Conservation (phyloP, 2,888 invertebrate species). For the Rhabditoides inermis region DNA sequence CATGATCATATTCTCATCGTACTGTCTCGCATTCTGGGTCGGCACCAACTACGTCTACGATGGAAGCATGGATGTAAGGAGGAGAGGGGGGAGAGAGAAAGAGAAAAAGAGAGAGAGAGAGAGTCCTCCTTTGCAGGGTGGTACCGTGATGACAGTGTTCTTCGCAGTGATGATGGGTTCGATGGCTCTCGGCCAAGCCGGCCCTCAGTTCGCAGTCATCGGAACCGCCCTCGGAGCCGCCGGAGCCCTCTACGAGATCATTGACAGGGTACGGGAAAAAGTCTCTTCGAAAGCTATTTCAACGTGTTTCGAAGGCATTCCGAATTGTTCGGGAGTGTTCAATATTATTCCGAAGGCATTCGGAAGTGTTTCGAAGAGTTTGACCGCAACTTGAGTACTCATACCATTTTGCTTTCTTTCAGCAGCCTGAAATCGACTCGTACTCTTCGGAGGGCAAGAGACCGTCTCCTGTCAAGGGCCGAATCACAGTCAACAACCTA, state of each 20-base stretch:
- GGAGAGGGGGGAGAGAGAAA: background rate
- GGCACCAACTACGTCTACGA: conserved; percentile 35
- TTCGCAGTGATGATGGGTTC: conserved; percentile 56
- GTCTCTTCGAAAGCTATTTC: no score
- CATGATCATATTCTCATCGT: conserved; percentile 52
- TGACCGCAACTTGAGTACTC: background rate
- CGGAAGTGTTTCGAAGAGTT: no score
- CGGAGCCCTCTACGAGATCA: conserved; percentile 57
- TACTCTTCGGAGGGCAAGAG: conserved; percentile 51
- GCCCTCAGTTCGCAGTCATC: conserved; percentile 73
- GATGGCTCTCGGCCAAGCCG: conserved; percentile 67
- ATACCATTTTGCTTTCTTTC: conserved; percentile 1
- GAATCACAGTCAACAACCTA: conserved; percentile 54
- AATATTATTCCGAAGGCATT: background rate
- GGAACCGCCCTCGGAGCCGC: conserved; percentile 72
- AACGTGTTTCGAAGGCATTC: no score
- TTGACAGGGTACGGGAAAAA: conserved; percentile 54
- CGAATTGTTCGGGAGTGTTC: no score
- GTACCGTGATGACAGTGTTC: conserved; percentile 31
- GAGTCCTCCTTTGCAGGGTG: background rate
- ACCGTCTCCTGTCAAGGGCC: conserved; percentile 52
- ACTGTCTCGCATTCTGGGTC: conserved; percentile 45
- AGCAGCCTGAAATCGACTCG: conserved; percentile 42
- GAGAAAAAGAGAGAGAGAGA: background rate
- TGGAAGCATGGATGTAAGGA: conserved; percentile 8